Conservation (phyloP, 1,140 invertebrate genomes). For the Conus ventricosus region DNA sequence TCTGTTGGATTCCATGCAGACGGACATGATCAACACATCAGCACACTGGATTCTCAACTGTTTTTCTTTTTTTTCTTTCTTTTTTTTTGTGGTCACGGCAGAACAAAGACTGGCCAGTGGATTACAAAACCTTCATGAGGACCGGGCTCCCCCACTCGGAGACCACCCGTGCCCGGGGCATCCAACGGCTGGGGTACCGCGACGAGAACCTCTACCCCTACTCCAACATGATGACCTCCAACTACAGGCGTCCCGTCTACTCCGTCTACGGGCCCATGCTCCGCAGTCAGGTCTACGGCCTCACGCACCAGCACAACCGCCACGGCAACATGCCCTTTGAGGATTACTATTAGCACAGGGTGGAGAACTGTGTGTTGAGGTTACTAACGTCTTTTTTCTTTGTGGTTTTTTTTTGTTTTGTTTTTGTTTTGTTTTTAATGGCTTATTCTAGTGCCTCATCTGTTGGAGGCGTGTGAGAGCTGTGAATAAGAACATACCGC, state of each 20-base stretch:
- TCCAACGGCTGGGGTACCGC: constrained; percentile 59
- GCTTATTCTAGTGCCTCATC: too few relatives aligned
- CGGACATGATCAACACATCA: too few relatives aligned
- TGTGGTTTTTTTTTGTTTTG: not conserved
- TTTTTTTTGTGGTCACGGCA: constrained; percentile 25
- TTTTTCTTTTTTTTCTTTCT: too few relatives aligned
- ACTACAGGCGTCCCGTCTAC: constrained; percentile 67
- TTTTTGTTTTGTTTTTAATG: too few relatives aligned
- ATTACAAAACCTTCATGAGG: constrained; percentile 44
- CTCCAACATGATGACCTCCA: constrained; percentile 71
- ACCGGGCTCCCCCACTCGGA: constrained; percentile 61
- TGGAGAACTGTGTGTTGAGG: constrained; percentile 9
- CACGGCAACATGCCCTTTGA: constrained; percentile 72
- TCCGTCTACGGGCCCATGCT: constrained; percentile 68
- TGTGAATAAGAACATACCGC: too few relatives aligned
- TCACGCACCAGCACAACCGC: constrained; percentile 68
- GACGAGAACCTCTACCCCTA: constrained; percentile 68
- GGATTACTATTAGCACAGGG: constrained; percentile 63
- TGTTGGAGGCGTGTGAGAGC: too few relatives aligned
- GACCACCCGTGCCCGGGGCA: constrained; percentile 61
- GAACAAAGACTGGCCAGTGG: constrained; percentile 67
- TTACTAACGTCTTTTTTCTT: not conserved
- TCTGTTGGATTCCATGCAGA: too few relatives aligned
- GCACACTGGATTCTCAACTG: too few relatives aligned
- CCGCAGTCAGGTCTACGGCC: constrained; percentile 62